Conservation (phyloP, 2,797 vertebrate species). For the Hyperoplus immaculatus region DNA sequence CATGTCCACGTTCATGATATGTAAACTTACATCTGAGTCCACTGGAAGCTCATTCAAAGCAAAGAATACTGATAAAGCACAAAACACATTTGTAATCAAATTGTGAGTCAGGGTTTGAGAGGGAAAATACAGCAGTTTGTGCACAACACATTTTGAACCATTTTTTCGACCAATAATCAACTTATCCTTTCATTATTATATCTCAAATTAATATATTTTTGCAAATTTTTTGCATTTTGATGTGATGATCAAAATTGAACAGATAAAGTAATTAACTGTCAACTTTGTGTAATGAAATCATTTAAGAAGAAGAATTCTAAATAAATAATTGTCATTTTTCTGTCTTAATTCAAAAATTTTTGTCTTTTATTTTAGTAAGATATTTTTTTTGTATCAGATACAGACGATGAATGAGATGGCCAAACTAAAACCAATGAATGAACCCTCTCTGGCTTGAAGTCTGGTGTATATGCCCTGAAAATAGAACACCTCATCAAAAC, state of each 20-base stretch:
- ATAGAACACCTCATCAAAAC: neutral
- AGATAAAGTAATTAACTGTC: neutral
- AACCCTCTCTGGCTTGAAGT: neutral
- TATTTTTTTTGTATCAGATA: neutral
- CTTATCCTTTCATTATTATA: neutral
- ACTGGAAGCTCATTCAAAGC: constrained; percentile 59
- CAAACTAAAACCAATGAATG: neutral
- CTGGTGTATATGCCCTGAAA: neutral
- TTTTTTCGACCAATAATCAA: neutral
- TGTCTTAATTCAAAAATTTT: neutral
- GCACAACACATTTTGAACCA: neutral
- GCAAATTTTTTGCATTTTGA: neutral
- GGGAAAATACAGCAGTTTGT: neutral
- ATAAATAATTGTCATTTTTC: neutral
- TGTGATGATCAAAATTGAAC: neutral
- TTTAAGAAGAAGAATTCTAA: neutral
- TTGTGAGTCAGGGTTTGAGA: constrained; percentile 4
- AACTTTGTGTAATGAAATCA: neutral
- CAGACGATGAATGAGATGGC: neutral
- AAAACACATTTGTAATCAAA: constrained; percentile 11
- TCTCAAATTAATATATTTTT: neutral
- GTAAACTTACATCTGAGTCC: constrained; percentile 59
- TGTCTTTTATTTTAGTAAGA: neutral
- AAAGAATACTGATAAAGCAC: constrained; percentile 32
- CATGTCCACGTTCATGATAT: constrained; percentile 54